Evolutionary conservation across 2,888 invertebrate genomes (phyloP), one percentile per base, ranked within the genome.

Genomic region (Stenichneumon culpator): DNA sequence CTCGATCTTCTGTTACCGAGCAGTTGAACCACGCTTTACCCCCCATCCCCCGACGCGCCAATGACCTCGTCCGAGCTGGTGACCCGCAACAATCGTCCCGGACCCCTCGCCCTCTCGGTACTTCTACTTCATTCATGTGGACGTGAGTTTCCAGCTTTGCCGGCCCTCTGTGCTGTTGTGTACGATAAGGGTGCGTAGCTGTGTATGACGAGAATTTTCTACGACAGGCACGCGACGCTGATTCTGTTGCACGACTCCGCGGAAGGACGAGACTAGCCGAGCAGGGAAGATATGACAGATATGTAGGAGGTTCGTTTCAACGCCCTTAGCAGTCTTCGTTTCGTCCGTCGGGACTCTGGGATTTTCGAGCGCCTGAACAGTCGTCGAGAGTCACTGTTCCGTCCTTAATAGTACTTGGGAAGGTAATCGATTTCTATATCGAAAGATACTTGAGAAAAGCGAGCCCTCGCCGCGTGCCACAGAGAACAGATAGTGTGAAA

Each of bases 51-150:
- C n/a, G 16, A 60, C 54, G 65, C 79, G 65, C 74, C 74, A 83
- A 79, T 75, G 83, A 83, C 79, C 77, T 67, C 77, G 72, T 81
- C 73, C 77, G 47, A 73, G 77, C 68, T 54, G 67, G 60, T 75
- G 70, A 67, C 75, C 70, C 36, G 70, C 67, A 39, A 25, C 54
- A 75, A 80, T 72, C 57, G 44, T 72, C 32, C 74, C 44, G 54
- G 44, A 54, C 16, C 16, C 52, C 63, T 47, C 65, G 22, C 25
- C 68, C 63, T 54, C 16, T 2, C 54, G 44, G n/a, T 54, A 47
- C 77, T 68, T 68, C 16, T 39, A 28, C 44, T 69, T 70, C 81
- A 74, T 81, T 78, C 81, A 73, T 69, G 52, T 16, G 50, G 19
- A 63, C 65, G 22, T 32, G 28, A 19, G 6, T 2, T 6, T 16